Base-by-base conservation (phyloP, 2,888 invertebrate genomes). In the Drosophila ustulata region DNA sequence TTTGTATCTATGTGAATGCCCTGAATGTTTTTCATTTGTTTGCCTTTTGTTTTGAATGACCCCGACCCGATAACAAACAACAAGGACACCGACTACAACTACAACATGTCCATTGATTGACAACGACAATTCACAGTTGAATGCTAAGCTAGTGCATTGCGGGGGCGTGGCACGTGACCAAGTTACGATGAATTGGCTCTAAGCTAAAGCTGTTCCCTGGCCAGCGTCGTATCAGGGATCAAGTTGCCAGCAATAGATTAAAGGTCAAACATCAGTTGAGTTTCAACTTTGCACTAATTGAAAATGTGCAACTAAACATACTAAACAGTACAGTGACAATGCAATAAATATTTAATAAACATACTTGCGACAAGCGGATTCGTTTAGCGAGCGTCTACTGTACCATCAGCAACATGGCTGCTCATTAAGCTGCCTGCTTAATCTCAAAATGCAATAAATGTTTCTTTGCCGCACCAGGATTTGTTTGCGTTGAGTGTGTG, bases 371-470 rank as follows among this genome's bases (percentile, higher is more conserved):
- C 11, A 18, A 43, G 37, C 1, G 28, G 30, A 11, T 45, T 9
- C 0, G 4, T 9, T 30, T 6, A 45, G 7, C 41, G 49, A 51
- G 45, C 28, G 18, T 11, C 23, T 26, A 56, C 59, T 55, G 28
- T 28, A 46, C 47, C 43, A 52, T 9, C 37, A 53, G 57, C 18
- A 18, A 45, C 49, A 47, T 45, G 30, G 59, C 50, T 53, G 53
- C 67, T 77, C 73, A 77, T 69, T 65, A 75, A 65, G 62, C 26
- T 47, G 50, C 47, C 50, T 46, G 49, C 56, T 71, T 51, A 37
- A 52, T 59, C 52, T 46, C 37, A 41, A 66, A 72, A 73, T 72
- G 72, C 75, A 78, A 65, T 74, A 62, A 78, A 65, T 68, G 61
- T 68, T 67, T 3, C 55, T 59, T 30, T 30, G 50, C 56, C 47